Base-by-base conservation (phyloP, 2,797 vertebrate species). In the Chromis chromis region DNA sequence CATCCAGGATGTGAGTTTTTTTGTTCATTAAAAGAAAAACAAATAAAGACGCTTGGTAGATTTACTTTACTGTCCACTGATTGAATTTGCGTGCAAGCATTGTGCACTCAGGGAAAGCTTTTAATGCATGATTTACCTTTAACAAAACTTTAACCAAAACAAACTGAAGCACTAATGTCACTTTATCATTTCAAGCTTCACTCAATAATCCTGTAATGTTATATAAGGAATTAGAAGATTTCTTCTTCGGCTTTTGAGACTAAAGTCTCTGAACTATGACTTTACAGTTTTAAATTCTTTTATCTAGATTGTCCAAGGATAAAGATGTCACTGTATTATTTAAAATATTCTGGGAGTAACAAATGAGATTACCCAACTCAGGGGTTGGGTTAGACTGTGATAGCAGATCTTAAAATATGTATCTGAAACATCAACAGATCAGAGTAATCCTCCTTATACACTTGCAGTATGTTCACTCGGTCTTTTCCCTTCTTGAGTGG, bases 361-460 rank as follows among this genome's bases (percentile, higher is more conserved):
- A 49, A 72, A 59, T 62, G 49, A 61, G 58, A 63, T 76, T 76
- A 81, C 21, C 16, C 19, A 63, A 76, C 28, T 53, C 24, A 42
- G 24, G 4, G 11, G 39, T 61, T 64, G 42, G 24, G 28, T 60
- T n/a, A 55, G 44, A 39, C 33, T 48, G 22, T 33, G 16, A 31
- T 58, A 70, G 33, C 21, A 57, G 46, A 44, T 66, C 1, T 25
- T 65, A 53, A 33, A 50, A 78, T 33, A 68, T 2, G 6, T 44
- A 55, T 53, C 56, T 49, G 60, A 42, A 33, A 58, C 58, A 60
- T 65, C 6, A 52, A 63, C 53, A 54, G 49, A 48, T 68, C 7
- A 54, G 57, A 74, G 60, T 53, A 70, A 65, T 73, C 48, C 22
- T 73, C 25, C 54, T 70, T 61, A 65, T 16, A 31, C 58, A 58